Conservation (phyloP, 2,113 vertebrate species). For the Verasper variegatus region DNA sequence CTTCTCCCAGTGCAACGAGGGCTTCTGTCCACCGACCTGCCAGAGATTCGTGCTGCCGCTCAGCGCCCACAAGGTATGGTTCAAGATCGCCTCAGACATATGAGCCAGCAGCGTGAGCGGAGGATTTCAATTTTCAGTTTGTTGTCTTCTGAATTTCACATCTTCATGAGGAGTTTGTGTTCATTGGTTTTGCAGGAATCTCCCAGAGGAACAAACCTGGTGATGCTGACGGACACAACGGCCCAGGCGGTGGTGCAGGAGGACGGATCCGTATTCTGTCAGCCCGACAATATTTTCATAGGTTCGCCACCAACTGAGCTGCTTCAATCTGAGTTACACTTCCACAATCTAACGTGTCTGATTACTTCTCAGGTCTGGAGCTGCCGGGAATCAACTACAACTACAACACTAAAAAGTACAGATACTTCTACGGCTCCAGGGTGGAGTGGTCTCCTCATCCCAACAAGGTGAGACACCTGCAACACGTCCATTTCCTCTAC, state of each 20-base stretch:
- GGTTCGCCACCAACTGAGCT: conserved; percentile 74
- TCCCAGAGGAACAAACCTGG: conserved; percentile 83
- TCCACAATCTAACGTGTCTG: not conserved
- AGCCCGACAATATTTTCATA: conserved; percentile 83
- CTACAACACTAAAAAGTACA: conserved; percentile 88
- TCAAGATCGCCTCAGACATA: not conserved
- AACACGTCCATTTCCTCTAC: not conserved
- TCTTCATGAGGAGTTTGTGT: not conserved
- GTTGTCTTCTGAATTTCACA: accelerated
- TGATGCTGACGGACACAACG: conserved; percentile 81
- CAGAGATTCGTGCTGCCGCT: conserved; percentile 84
- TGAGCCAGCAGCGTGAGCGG: too few relatives aligned
- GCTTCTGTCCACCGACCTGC: conserved; percentile 24
- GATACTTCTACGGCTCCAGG: conserved; percentile 87
- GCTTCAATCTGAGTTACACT: not conserved
- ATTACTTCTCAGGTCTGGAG: conserved; percentile 86
- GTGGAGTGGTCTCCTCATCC: conserved; percentile 87
- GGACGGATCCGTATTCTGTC: conserved; percentile 86
- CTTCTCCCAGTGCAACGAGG: conserved; percentile 68
- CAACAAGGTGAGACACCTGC: conserved; percentile 83
- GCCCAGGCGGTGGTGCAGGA: conserved; percentile 86
- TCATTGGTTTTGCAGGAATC: conserved; percentile 78
- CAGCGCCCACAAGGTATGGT: conserved; percentile 81
- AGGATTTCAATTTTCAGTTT: not conserved
- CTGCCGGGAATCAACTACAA: conserved; percentile 92